phyloP scores from a whole-genome alignment of 1,140 invertebrate species.

The Oncopeltus fasciatus region DNA sequence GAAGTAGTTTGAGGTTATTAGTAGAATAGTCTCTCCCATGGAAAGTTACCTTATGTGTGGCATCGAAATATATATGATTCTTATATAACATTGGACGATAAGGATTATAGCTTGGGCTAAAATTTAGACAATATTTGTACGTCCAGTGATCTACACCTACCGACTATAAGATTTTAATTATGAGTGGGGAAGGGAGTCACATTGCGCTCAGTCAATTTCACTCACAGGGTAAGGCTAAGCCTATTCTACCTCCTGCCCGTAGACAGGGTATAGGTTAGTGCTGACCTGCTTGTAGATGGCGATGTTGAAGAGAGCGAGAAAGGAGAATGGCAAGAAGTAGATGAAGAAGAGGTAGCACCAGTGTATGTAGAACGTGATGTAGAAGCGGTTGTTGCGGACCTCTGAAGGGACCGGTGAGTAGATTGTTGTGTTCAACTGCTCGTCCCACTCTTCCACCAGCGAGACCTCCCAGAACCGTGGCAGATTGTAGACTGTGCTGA shows the following conservation, averaged over 20 bases:
- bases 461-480: slow-evolving; percentile 43
- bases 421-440: slow-evolving; percentile 41
- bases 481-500: slow-evolving; percentile 76
- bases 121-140: too few species aligned
- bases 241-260: background rate
- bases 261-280: background rate
- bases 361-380: slow-evolving; percentile 76
- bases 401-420: slow-evolving; percentile 53
- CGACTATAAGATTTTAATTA: too few species aligned
- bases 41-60: too few species aligned
- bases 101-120: too few species aligned
- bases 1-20: too few species aligned
- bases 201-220: too few species aligned
- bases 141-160: too few species aligned
- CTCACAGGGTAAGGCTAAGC: too few species aligned
- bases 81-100: too few species aligned
- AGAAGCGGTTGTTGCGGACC: slow-evolving; percentile 53
- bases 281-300: slow-evolving; percentile 68
- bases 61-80: too few species aligned
- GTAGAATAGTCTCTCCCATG: too few species aligned
- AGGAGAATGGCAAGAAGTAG: slow-evolving; percentile 76
- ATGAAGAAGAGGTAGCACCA: slow-evolving; percentile 86
- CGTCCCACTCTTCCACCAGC: slow-evolving; percentile 17
- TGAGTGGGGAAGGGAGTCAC: too few species aligned
- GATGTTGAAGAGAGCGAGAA: slow-evolving; percentile 71